Evolutionary conservation across 2,888 invertebrate genomes (phyloP).

Genomic region (Drosophila affinis): DNA sequence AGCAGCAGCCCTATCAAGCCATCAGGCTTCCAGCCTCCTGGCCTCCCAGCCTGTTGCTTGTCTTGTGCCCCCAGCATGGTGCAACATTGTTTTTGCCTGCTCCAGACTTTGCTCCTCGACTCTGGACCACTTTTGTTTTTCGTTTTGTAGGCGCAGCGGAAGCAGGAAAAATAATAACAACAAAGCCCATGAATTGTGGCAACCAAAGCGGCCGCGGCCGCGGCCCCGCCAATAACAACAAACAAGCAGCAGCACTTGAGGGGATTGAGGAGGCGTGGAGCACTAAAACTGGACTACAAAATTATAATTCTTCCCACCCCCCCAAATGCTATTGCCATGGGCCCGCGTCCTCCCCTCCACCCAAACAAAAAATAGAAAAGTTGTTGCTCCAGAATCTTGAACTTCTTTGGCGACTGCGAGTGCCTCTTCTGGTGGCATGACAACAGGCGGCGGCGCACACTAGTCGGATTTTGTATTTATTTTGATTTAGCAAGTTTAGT

Average conservation of each 20-base stretch:
- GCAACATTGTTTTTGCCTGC: slow-evolving; percentile 60
- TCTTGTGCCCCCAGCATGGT: slow-evolving; percentile 62
- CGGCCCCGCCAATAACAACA: slow-evolving; percentile 34
- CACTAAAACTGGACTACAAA: slow-evolving; percentile 56
- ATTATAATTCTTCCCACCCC: slow-evolving; percentile 42
- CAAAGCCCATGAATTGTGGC: slow-evolving; percentile 67
- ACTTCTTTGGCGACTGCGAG: slow-evolving; percentile 27
- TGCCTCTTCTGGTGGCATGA: slow-evolving; percentile 9
- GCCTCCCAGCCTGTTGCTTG: slow-evolving; percentile 69
- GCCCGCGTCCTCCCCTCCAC: too few species aligned
- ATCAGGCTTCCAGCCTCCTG: background rate
- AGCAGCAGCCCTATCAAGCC: background rate
- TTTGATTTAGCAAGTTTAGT: slow-evolving; percentile 61
- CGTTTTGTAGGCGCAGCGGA: slow-evolving; percentile 65
- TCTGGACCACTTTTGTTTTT: slow-evolving; percentile 18
- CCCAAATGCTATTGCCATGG: slow-evolving; percentile 3
- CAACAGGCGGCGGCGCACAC: too few species aligned
- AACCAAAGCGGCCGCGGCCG: slow-evolving; percentile 17
- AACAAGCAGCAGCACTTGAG: slow-evolving; percentile 34
- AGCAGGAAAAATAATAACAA: slow-evolving; percentile 70
- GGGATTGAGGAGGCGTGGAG: background rate
- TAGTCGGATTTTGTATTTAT: slow-evolving; percentile 58
- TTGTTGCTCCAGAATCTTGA: slow-evolving; percentile 17
- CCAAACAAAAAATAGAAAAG: background rate
- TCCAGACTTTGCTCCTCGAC: slow-evolving; percentile 8